Evolutionary conservation across 2,113 vertebrate species (phyloP).

Genomic region (Pelodiscus sinensis): DNA sequence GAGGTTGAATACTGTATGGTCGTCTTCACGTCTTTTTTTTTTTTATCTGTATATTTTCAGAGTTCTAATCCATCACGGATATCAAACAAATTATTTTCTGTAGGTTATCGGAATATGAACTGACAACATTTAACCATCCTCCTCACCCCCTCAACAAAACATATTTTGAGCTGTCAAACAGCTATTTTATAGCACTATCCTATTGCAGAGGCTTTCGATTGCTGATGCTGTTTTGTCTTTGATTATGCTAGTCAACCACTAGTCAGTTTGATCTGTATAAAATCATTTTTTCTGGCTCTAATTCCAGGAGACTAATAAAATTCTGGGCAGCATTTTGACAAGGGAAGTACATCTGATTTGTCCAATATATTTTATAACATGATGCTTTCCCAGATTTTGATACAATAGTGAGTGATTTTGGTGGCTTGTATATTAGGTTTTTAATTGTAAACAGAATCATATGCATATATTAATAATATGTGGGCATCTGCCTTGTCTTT

Average conservation of each 20-base stretch:
- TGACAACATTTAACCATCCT: not conserved
- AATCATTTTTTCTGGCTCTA: slow-evolving; percentile 9
- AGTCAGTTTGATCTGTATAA: not conserved
- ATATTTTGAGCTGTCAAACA: not conserved
- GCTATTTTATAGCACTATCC: not conserved
- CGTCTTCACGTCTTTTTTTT: not conserved
- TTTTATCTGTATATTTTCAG: slow-evolving; percentile 5
- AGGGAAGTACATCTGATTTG: not conserved
- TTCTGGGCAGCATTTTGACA: not conserved
- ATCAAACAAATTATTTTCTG: not conserved
- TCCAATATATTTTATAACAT: not conserved
- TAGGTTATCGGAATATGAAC: not conserved
- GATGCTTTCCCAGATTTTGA: not conserved
- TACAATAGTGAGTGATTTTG: not conserved
- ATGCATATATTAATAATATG: slow-evolving; percentile 51
- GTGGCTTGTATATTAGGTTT: not conserved
- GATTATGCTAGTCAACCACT: not conserved
- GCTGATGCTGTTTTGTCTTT: not conserved
- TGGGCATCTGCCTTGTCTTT: slow-evolving; percentile 20
- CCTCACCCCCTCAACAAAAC: not conserved
- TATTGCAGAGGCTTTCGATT: not conserved
- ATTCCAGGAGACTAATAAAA: not conserved
- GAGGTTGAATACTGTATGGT: not conserved
- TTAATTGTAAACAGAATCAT: slow-evolving; percentile 45
- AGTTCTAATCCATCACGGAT: not conserved